Base-by-base conservation (phyloP, 2,113 vertebrate species). In the Bufo bufo region DNA sequence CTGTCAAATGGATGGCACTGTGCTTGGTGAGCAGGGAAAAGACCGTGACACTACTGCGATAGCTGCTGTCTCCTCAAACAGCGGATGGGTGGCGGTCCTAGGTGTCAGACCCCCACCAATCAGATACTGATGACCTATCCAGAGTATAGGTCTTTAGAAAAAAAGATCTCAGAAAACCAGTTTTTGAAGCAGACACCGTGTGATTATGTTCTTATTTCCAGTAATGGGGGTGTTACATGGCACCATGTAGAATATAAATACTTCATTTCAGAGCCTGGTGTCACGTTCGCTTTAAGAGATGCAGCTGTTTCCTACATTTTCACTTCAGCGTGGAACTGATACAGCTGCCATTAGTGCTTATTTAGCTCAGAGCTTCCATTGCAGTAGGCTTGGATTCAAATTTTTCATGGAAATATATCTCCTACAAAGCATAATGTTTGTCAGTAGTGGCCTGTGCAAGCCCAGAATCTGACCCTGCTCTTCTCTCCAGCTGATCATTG, bases 351-450 rank as follows among this genome's bases (percentile, higher is more conserved):
- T 20, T 14, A 52, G 3, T 47, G 75, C 50, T 54, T 78, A 19
- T 50, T 77, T 77, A 77, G 75, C 75, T 47, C 75, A n/a, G 7
- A 11, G 49, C 49, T 52, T 50, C 75, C 75, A 77, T 50, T 77
- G 75, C 20, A 77, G 47, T 52, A 16, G 6, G 75, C 77, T 56
- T 58, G 54, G 52, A 79, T 79, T 79, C 20, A 79, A 79, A 33
- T 79, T 23, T 79, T 79, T 79, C 23, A 56, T 79, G 77, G 52
- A 79, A 79, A 79, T 56, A 4, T 5, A 56, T 78, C 50, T n/a
- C 17, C 16, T 47, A n/a, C 47, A 54, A 77, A 77, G 33, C 77
- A 23, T 33, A n/a, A 5, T 14, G 0, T 16, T 33, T 23, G 54
- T 79, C 52, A 58, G 16, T 33, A 11, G 6, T 58, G 77, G n/a